Base-by-base conservation (phyloP, 2,113 vertebrate species). In the Eublepharis macularius region DNA sequence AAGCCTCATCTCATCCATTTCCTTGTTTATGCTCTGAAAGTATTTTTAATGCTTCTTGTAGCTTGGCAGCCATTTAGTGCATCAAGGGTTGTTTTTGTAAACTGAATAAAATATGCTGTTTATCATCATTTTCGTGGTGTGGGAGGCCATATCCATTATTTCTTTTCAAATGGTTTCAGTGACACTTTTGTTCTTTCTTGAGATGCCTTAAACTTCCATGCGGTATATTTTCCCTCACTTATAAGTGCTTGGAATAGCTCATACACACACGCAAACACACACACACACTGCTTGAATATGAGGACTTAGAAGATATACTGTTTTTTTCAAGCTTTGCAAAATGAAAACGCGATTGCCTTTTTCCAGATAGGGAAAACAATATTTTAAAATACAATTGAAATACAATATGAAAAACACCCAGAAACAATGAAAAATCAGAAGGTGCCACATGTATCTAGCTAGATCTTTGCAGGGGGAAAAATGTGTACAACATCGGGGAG, bases 61-160 rank as follows among this genome's bases (percentile, higher is more conserved):
- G 81, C 34, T 63, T 88, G 90, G 78, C 34, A 88, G 51, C 36
- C 81, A 81, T 83, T 91, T 90, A 88, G 57, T 60, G 6, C 80
- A 39, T 80, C 0, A 0, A 82, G 26, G 13, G 21, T 2, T 29
- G 32, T 76, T 86, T 93, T 91, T 60, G 45, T 79, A 76, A 91
- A 77, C 70, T 66, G 80, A 80, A 88, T 34, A 76, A 82, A 81
- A 65, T 39, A 9, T 51, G 90, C 85, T 75, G 39, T 86, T 76
- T 87, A 76, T 76, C 79, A 32, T 82, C 1, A 0, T 88, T 63
- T 86, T 80, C 36, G 89, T 5, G 86, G 49, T 19, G 39, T 90
- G 47, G 41, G 21, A 83, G 41, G 45, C 34, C 10, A 24, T 21
- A 32, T 87, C 75, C 81, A 45, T 74, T 82, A 60, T 6, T 74